Conservation (phyloP, 2,797 vertebrate species). For the Mus caroli region DNA sequence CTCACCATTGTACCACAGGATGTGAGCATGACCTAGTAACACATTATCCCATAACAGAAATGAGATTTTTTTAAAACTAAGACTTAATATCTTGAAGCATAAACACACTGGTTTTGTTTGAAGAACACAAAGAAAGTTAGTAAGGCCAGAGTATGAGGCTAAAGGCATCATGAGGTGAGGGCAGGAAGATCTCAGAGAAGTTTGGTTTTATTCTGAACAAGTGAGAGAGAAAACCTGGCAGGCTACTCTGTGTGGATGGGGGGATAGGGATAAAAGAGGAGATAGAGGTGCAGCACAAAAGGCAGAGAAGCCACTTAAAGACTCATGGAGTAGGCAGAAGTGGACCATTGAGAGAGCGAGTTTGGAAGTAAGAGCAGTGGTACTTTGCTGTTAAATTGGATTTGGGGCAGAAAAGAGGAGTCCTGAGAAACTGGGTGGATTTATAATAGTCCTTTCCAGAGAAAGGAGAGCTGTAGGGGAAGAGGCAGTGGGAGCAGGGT, state of each 20-base stretch:
- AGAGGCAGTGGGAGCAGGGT: no score
- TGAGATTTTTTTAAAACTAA: neutral
- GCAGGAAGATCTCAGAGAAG: neutral
- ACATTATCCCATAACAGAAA: neutral
- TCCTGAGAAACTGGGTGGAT: neutral
- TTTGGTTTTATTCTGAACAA: neutral
- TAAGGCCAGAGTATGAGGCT: neutral
- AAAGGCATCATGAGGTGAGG: neutral
- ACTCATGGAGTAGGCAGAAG: neutral
- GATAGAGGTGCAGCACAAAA: neutral
- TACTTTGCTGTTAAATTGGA: neutral
- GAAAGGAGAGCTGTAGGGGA: neutral
- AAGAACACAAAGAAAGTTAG: neutral
- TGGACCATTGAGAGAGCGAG: neutral
- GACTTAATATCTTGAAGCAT: neutral
- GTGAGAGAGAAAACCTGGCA: neutral
- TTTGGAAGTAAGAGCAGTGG: neutral
- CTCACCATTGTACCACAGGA: no score
- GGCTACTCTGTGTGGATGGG: neutral
- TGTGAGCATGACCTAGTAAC: neutral
- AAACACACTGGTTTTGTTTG: neutral
- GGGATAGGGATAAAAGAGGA: neutral
- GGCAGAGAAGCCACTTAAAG: neutral
- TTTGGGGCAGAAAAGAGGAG: constrained; percentile 1
- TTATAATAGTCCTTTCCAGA: neutral